phyloP scores from a whole-genome alignment of 2,888 invertebrate species.

The Leptopterna dolabrata region DNA sequence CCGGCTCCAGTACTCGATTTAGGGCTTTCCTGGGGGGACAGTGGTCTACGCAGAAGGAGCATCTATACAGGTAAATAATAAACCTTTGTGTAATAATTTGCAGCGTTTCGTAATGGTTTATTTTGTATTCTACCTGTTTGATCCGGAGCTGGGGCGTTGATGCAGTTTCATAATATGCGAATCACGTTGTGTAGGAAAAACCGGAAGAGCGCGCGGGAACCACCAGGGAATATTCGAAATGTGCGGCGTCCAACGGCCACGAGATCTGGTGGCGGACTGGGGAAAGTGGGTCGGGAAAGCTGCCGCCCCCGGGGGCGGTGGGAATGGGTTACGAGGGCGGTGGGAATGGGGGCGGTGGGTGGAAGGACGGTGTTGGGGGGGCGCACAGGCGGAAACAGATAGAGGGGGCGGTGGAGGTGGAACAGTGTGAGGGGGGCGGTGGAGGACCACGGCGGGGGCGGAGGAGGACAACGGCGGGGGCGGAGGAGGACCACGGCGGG shows the following conservation, averaged over 20 bases:
- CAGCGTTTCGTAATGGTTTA: too few species aligned
- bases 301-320: neutral
- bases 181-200: neutral
- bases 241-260: neutral
- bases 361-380: neutral
- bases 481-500: neutral
- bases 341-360: neutral
- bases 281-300: constrained; percentile 23
- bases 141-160: constrained; percentile 15
- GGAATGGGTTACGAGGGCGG: neutral
- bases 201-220: neutral
- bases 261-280: constrained; percentile 25
- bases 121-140: too few species aligned
- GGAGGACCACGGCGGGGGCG: too few species aligned
- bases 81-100: too few species aligned
- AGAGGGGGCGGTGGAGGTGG: neutral
- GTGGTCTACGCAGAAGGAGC: too few species aligned
- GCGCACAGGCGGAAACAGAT: too few species aligned
- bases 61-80: too few species aligned
- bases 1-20: too few species aligned
- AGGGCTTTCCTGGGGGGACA: too few species aligned
- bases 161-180: constrained; percentile 27
- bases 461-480: too few species aligned
- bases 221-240: neutral
- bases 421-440: neutral